Conservation (phyloP, 2,888 invertebrate genomes). For the Drosophila niveifrons region DNA sequence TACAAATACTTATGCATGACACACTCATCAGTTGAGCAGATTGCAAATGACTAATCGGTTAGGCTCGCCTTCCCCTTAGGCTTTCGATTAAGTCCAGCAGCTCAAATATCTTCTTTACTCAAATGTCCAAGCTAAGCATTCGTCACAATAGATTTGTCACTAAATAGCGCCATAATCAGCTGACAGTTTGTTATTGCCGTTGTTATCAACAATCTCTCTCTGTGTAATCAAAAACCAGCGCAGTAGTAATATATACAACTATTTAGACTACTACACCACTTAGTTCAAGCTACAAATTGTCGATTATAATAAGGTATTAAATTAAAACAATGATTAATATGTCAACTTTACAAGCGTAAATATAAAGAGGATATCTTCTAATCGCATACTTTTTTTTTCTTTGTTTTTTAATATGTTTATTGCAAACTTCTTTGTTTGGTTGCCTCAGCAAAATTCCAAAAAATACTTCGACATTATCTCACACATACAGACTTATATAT, state of each 20-base stretch:
- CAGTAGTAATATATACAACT: background rate
- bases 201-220: constrained; percentile 4
- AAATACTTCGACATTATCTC: constrained; percentile 48
- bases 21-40: constrained; percentile 18
- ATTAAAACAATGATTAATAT: too few species aligned
- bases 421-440: constrained; percentile 46
- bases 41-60: constrained; percentile 45
- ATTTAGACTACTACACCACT: too few species aligned
- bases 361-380: background rate
- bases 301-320: too few species aligned
- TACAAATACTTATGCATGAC: constrained; percentile 11
- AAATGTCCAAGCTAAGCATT: constrained; percentile 19
- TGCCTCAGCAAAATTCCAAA: constrained; percentile 26
- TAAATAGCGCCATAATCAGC: constrained; percentile 9
- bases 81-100: background rate
- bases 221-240: constrained; percentile 15
- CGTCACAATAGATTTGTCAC: constrained; percentile 36
- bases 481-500: constrained; percentile 11
- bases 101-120: constrained; percentile 14
- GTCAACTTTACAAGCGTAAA: too few species aligned
- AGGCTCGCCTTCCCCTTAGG: constrained; percentile 19
- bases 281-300: too few species aligned
- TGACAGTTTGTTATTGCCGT: background rate
- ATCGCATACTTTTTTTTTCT: constrained; percentile 44
- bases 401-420: constrained; percentile 54